Evolutionary conservation across 2,797 vertebrate species (phyloP).

Genomic region (Buceros bicornis): DNA sequence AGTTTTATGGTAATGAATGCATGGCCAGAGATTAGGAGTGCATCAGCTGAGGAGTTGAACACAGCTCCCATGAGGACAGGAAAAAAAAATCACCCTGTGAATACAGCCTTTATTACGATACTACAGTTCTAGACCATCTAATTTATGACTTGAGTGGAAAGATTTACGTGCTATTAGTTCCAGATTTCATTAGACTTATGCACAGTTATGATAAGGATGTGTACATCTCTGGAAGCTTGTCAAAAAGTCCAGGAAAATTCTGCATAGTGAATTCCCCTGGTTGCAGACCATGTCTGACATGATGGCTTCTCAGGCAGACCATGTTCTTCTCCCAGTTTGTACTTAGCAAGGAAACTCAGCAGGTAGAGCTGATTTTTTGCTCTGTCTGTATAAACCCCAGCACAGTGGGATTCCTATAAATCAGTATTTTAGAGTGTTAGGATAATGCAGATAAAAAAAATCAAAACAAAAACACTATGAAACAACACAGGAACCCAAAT

Average conservation of each 20-base stretch:
- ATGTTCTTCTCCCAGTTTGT: background rate
- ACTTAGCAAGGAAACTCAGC: background rate
- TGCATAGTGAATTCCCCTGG: background rate
- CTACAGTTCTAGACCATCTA: conserved; percentile 35
- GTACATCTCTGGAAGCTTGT: conserved; percentile 27
- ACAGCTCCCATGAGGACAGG: background rate
- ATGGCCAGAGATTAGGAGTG: background rate
- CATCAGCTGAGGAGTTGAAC: conserved; percentile 22
- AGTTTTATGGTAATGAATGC: conserved; percentile 50
- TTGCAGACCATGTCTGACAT: background rate
- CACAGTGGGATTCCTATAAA: conserved; percentile 1
- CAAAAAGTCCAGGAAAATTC: conserved; percentile 39
- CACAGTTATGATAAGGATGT: conserved; percentile 42
- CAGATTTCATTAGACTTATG: conserved; percentile 49
- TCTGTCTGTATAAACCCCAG: background rate
- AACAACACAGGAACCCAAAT: conserved; percentile 1
- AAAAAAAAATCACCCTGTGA: conserved; percentile 12
- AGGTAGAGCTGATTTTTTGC: background rate
- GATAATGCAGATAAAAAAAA: conserved; percentile 34
- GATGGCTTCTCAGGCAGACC: background rate
- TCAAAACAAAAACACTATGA: conserved; percentile 19
- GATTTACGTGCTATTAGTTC: conserved; percentile 48
- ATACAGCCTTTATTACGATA: conserved; percentile 43
- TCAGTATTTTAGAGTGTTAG: conserved; percentile 8
- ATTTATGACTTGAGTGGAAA: conserved; percentile 46